These are phyloP conservation scores for Sus scrofa DNA, from an alignment of 2,113 vertebrate species.

Conservation along the genomic window T2T-Sscrofa CM000817.6:15625001-15625500, in stretches of 20 bases:
- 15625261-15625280: background rate
- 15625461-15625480: constrained; percentile 3
- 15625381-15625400: background rate
- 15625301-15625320: background rate
- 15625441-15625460: constrained; percentile 32
- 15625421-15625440: constrained; percentile 48
- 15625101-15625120: no score
- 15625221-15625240: constrained; percentile 9
- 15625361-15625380: constrained; percentile 55
- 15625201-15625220: constrained; percentile 8
- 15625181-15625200: background rate
- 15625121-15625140: no score
- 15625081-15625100: no score
- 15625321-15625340: constrained; percentile 13
- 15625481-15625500: constrained; percentile 41
- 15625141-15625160: constrained; percentile 51
- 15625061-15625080: no score
- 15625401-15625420: constrained; percentile 42
- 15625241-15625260: constrained; percentile 18
- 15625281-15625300: constrained; percentile 3
- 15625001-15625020: no score
- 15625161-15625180: background rate
- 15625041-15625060: no score
- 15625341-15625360: constrained; percentile 52
- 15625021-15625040: no score